Evolutionary conservation across 30 jellyfish, hydroid and myxozoan species (phyloP).

Genomic region (Rhopilema esculentum): DNA sequence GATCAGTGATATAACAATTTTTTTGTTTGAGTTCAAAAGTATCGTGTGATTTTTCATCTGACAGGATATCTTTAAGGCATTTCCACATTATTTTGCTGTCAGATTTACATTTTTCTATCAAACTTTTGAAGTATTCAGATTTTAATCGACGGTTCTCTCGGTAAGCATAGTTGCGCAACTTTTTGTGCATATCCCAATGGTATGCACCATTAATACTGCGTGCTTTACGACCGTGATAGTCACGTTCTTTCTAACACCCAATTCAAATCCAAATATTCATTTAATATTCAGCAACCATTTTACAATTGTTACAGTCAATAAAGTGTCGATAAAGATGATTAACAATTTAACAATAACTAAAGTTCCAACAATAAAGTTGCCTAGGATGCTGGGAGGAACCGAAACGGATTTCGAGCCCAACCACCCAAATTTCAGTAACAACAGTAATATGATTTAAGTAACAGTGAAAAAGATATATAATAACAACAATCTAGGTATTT

Average conservation of each 20-base stretch:
- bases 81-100: conserved; percentile 59
- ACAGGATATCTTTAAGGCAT: conserved; percentile 47
- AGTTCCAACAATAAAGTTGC: too few relatives aligned
- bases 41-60: conserved; percentile 44
- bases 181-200: conserved; percentile 56
- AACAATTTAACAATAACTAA: too few relatives aligned
- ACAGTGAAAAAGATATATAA: too few relatives aligned
- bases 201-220: conserved; percentile 44
- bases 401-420: too few relatives aligned
- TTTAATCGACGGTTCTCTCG: conserved; percentile 46
- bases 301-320: too few relatives aligned
- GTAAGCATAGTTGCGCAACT: conserved; percentile 38
- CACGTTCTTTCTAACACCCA: conserved; percentile 52
- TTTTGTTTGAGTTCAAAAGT: conserved; percentile 42
- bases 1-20: conserved; percentile 29
- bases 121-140: conserved; percentile 45
- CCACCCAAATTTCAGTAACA: too few relatives aligned
- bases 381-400: too few relatives aligned
- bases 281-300: too few relatives aligned
- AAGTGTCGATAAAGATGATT: too few relatives aligned
- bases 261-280: too few relatives aligned
- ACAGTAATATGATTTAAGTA: too few relatives aligned
- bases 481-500: too few relatives aligned
- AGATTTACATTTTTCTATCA: conserved; percentile 32
- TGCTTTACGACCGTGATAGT: conserved; percentile 51